These are phyloP conservation scores for Toxotes jaculatrix DNA, from an alignment of 2,113 vertebrate species.

Conservation along the genomic window DNA sequence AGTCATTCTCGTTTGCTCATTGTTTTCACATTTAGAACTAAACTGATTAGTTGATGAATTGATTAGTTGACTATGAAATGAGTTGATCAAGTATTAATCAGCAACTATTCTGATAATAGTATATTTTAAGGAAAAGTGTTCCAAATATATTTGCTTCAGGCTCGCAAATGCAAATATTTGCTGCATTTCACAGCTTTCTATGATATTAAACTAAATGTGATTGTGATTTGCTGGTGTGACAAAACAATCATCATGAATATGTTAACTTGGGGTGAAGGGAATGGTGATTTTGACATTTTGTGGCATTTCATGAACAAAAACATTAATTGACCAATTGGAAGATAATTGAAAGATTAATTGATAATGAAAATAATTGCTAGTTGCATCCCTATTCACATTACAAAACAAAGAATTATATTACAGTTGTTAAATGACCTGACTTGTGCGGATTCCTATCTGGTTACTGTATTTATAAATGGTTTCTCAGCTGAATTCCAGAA, in stretches of 20 bases:
- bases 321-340: no score
- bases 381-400: no score
- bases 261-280: neutral
- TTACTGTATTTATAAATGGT: no score
- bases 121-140: no score
- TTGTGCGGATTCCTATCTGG: neutral
- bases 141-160: neutral
- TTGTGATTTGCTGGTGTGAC: neutral
- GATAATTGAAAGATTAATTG: no score
- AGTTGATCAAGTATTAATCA: neutral
- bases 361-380: no score
- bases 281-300: neutral
- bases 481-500: no score
- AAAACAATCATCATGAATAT: neutral
- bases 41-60: neutral
- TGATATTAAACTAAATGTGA: neutral
- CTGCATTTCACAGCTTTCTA: neutral
- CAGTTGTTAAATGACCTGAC: neutral
- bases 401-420: no score
- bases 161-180: neutral
- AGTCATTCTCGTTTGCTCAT: neutral
- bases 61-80: neutral
- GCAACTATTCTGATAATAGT: neutral
- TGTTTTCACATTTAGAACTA: no score
- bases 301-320: neutral